Base-by-base conservation (phyloP, 2,888 invertebrate genomes). In the Caenorhabditis sinica region DNA sequence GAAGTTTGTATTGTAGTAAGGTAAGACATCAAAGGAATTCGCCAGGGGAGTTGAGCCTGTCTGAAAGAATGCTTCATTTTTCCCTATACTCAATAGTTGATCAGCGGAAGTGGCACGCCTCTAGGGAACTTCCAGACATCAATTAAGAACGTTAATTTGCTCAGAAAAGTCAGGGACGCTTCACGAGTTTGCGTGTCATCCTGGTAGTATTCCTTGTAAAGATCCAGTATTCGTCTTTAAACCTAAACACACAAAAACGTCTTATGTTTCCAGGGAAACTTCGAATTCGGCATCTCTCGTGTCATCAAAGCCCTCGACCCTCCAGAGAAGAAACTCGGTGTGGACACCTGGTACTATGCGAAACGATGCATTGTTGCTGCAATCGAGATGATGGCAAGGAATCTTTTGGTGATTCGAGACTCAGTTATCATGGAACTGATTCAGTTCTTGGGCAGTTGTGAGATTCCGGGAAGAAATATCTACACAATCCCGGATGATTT, bases 241-340 rank as follows among this genome's bases (percentile, higher is more conserved):
- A 36, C 33, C 33, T 36, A n/a, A n/a, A n/a, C n/a, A n/a, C n/a
- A n/a, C n/a, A n/a, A n/a, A n/a, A 36, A 36, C 11, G 36, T 8
- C 5, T 13, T 17, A 11, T 40, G 28, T 33, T 58, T 76, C 28
- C 81, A 90, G 94, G 97, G 97, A 0, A 99, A 99, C 94, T 99
- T 97, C 92, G 98, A 99, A 93, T 99, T 99, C 93, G 99, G 99
- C 0, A 96, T 99, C 90, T 97, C 97, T 0, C 95, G 98, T 85
- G 96, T 99, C 0, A 97, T 98, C 92, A 98, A 98, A 93, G 98
- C 98, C 51, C 94, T 99, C 81, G 97, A 97, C 92, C 97, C 97
- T 0, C 97, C 96, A 91, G 96, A 96, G 92, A 96, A 96, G 93
- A 96, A 98, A 93, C 94, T 99, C 11, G 98, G 98, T 20, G 97